phyloP scores from a whole-genome alignment of 2,888 invertebrate genomes.

The Meandrusa payeni region DNA sequence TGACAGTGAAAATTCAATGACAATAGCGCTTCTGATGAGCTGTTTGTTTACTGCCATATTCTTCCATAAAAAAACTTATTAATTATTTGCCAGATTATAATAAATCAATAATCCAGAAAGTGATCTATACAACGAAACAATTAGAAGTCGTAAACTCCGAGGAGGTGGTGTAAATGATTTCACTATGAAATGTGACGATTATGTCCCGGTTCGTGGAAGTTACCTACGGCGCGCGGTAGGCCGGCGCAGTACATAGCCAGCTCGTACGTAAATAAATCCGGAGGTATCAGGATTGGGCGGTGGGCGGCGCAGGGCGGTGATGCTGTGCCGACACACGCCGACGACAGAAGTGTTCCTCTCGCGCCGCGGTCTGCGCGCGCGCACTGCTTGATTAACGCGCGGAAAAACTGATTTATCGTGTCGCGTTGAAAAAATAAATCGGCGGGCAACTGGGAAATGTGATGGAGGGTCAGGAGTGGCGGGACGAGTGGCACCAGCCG shows the following conservation, averaged over 20 bases:
- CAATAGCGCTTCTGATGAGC: too few relatives aligned
- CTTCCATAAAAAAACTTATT: too few relatives aligned
- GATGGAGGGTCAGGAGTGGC: conserved; percentile 78
- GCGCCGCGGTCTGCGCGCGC: conserved; percentile 71
- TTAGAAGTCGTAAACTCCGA: too few relatives aligned
- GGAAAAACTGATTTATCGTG: conserved; percentile 77
- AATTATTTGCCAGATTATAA: too few relatives aligned
- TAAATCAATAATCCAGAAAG: too few relatives aligned
- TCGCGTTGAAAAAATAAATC: conserved; percentile 78
- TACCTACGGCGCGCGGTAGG: conserved; percentile 28
- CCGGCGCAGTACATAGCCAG: conserved; percentile 40
- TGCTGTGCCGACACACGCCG: conserved; percentile 78
- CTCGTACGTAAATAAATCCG: conserved; percentile 50
- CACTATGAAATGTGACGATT: not conserved
- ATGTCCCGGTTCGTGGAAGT: conserved; percentile 22
- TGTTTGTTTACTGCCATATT: too few relatives aligned
- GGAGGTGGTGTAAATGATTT: too few relatives aligned
- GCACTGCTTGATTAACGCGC: conserved; percentile 25
- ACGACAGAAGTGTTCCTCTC: conserved; percentile 87
- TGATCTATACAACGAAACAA: too few relatives aligned
- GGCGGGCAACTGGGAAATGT: conserved; percentile 60
- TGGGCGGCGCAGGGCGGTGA: conserved; percentile 45
- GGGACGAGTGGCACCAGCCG: conserved; percentile 70
- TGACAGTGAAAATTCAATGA: too few relatives aligned
- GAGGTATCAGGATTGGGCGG: conserved; percentile 51